Percentiles rank a stretch among this genome's conserved stretches.
Conservation (phyloP, 37 sponge, comb jelly and placozoan species). For the Chondrilla cf. caribensis region DNA sequence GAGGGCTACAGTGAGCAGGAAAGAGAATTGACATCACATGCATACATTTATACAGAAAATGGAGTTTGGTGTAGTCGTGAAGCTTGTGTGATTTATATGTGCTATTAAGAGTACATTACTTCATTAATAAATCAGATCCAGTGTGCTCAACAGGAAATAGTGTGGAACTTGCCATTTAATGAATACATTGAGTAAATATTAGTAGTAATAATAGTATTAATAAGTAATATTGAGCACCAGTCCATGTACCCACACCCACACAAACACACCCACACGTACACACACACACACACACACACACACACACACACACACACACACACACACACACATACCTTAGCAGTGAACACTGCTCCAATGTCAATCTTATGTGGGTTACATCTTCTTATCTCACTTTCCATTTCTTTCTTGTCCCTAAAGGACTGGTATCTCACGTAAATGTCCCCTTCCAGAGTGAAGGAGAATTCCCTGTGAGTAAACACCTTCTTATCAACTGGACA, state of each 20-base stretch:
- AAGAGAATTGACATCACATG: neutral
- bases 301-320: conserved; percentile 14
- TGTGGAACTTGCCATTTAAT: too few relatives aligned
- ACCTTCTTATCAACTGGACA: conserved; percentile 50
- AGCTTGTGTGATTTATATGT: too few relatives aligned
- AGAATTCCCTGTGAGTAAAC: conserved; percentile 92
- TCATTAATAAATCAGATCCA: neutral
- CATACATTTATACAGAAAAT: neutral
- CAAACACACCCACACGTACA: too few relatives aligned
- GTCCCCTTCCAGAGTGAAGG: conserved; percentile 91
- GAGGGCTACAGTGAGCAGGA: conserved; percentile 31
- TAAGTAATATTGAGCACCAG: too few relatives aligned
- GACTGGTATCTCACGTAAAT: conserved; percentile 97
- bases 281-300: conserved; percentile 23
- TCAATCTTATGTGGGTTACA: conserved; percentile 92
- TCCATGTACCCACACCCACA: too few relatives aligned
- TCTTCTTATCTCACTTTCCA: conserved; percentile 73
- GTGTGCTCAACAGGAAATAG: too few relatives aligned
- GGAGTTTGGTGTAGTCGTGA: too few relatives aligned
- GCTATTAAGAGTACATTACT: too few relatives aligned
- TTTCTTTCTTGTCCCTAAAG: conserved; percentile 66
- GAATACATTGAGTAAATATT: too few relatives aligned
- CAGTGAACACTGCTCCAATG: conserved; percentile 91
- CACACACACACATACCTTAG: conserved; percentile 44
- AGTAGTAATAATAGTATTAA: too few relatives aligned